Evolutionary conservation across 1,140 invertebrate genomes (phyloP).

Genomic region (Drosophila mauritiana): DNA sequence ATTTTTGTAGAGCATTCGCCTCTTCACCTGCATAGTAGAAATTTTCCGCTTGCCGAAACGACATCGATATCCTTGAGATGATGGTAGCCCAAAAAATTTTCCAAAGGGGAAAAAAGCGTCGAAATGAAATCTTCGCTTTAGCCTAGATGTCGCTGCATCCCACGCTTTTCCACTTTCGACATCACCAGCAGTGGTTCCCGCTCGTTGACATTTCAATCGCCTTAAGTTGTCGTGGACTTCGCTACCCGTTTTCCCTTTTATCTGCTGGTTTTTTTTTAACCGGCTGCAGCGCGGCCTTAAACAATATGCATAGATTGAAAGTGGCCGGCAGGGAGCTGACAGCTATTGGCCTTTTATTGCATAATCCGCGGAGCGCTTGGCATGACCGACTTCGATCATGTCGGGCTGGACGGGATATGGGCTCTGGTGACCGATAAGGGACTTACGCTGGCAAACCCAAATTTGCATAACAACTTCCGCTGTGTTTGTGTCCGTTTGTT

Average conservation of each 20-base stretch:
- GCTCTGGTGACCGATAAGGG: slow-evolving; percentile 23
- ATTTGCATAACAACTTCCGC: slow-evolving; percentile 75
- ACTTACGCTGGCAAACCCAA: slow-evolving; percentile 37
- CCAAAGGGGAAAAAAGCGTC: background rate
- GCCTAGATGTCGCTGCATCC: background rate
- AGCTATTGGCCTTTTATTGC: slow-evolving; percentile 30
- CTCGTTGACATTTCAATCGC: slow-evolving; percentile 53
- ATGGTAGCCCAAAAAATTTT: slow-evolving; percentile 12
- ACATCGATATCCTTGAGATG: slow-evolving; percentile 24
- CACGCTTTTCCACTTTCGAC: background rate
- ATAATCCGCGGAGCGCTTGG: slow-evolving; percentile 18
- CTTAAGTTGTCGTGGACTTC: slow-evolving; percentile 50
- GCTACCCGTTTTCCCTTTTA: slow-evolving; percentile 15
- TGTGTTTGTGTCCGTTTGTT: slow-evolving; percentile 48
- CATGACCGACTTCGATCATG: slow-evolving; percentile 26
- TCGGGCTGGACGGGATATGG: slow-evolving; percentile 19
- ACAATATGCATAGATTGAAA: slow-evolving; percentile 39
- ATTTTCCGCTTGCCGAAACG: slow-evolving; percentile 13
- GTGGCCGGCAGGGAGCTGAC: slow-evolving; percentile 18
- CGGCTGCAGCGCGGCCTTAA: slow-evolving; percentile 34
- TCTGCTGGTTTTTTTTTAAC: slow-evolving; percentile 30
- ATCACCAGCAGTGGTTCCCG: slow-evolving; percentile 19
- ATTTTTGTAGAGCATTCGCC: background rate
- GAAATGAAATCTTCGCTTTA: slow-evolving; percentile 19
- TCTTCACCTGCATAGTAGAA: background rate